Percentiles rank a stretch among this genome's conserved stretches.
Conservation (phyloP, 2,797 vertebrate species). For the Epinephelus awoara region DNA sequence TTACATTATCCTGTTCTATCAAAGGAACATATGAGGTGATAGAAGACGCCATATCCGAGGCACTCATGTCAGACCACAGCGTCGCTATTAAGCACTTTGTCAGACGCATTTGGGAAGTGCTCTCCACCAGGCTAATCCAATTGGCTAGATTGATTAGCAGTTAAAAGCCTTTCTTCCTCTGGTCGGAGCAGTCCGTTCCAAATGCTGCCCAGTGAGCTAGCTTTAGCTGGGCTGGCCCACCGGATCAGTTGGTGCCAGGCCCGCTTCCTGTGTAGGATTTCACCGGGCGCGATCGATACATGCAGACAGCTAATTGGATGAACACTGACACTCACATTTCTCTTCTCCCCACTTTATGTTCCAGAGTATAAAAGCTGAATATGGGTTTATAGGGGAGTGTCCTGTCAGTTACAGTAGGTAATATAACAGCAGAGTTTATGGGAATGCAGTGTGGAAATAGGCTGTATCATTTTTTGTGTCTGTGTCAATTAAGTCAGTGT, state of each 20-base stretch:
- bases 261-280: constrained; percentile 84
- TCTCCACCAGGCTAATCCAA: constrained; percentile 80
- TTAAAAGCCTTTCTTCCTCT: constrained; percentile 86
- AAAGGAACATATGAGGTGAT: constrained; percentile 73
- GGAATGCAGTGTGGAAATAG: constrained; percentile 58
- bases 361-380: constrained; percentile 71
- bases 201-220: constrained; percentile 77
- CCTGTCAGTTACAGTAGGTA: constrained; percentile 58
- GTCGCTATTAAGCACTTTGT: constrained; percentile 84
- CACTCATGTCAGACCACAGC: constrained; percentile 79
- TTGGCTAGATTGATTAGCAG: constrained; percentile 84
- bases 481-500: constrained; percentile 47
- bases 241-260: constrained; percentile 79
- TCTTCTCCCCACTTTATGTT: constrained; percentile 71
- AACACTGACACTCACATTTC: constrained; percentile 81
- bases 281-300: constrained; percentile 79
- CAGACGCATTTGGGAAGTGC: constrained; percentile 81
- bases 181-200: constrained; percentile 73
- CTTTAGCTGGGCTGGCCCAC: constrained; percentile 65
- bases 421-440: constrained; percentile 66
- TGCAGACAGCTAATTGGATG: constrained; percentile 82
- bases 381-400: constrained; percentile 58
- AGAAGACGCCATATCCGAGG: constrained; percentile 75
- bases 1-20: constrained; percentile 60
- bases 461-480: constrained; percentile 46